Percentiles rank a stretch among this genome's conserved stretches.
Evolutionary conservation across 2,113 vertebrate genomes (phyloP).

Genomic region (Nothobranchius furzeri): DNA sequence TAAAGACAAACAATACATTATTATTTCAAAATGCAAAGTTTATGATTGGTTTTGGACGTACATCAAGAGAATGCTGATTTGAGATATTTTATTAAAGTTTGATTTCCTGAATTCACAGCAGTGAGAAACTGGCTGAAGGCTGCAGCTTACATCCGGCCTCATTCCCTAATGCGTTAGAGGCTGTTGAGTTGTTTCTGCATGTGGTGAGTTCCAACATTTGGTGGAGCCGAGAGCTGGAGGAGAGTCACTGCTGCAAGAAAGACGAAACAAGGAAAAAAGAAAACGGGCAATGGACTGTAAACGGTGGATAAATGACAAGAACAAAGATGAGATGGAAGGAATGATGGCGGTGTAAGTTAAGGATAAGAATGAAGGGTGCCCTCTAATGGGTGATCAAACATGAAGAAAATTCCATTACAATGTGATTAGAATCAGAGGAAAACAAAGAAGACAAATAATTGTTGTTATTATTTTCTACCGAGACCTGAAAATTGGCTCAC

Average conservation of each 20-base stretch:
- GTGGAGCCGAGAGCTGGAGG: conserved; percentile 32
- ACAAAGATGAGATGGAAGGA: not conserved
- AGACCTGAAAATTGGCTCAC: conserved; percentile 6
- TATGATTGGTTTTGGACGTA: too few relatives aligned
- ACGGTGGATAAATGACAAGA: not conserved
- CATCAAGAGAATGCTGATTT: too few relatives aligned
- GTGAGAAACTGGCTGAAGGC: conserved; percentile 46
- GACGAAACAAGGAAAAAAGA: not conserved
- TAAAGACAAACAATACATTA: too few relatives aligned
- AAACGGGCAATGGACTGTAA: not conserved
- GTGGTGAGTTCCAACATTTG: conserved; percentile 55
- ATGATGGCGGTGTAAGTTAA: conserved; percentile 7
- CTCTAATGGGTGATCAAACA: not conserved
- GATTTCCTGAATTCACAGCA: too few relatives aligned
- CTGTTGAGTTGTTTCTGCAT: conserved; percentile 45
- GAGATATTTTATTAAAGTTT: too few relatives aligned
- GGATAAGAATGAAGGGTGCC: not conserved
- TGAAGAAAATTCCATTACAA: not conserved
- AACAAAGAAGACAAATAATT: conserved; percentile 12
- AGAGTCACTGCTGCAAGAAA: conserved; percentile 20
- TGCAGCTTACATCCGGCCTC: conserved; percentile 37
- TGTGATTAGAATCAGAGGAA: conserved; percentile 19
- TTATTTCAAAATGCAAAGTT: too few relatives aligned
- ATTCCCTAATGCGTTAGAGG: conserved; percentile 40
- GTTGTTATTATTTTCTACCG: conserved; percentile 30